Conservation (phyloP, 2,797 vertebrate species). For the Babyrousa celebensis region DNA sequence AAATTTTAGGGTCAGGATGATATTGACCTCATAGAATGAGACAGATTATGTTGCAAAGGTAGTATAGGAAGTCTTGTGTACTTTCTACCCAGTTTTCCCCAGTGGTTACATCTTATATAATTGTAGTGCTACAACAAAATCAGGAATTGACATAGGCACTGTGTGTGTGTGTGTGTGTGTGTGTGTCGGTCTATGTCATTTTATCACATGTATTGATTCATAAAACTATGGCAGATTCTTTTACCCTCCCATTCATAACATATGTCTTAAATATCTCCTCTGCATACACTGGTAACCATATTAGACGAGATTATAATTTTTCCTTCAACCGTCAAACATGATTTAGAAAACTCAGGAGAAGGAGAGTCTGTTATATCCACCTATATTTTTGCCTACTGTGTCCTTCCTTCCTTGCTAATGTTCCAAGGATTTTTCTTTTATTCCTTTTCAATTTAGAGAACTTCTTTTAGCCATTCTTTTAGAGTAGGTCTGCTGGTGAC, state of each 20-base stretch:
- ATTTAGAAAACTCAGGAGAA: not conserved
- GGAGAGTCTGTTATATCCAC: not conserved
- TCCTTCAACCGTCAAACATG: not conserved
- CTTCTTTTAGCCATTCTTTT: not conserved
- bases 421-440: not conserved
- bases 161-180: not conserved
- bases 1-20: not conserved
- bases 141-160: not conserved
- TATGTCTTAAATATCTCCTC: not conserved
- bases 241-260: not conserved
- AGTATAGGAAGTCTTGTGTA: not conserved
- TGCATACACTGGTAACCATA: not conserved
- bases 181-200: not conserved
- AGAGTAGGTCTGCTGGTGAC: not conserved
- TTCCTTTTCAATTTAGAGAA: slow-evolving; percentile 16
- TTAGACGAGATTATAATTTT: not conserved
- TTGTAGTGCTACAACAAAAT: not conserved
- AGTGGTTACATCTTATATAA: not conserved
- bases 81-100: not conserved
- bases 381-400: not conserved
- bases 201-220: not conserved
- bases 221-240: not conserved
- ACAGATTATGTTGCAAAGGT: not conserved
- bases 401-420: not conserved
- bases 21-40: not conserved